These are phyloP conservation scores for Thomomys bottae DNA, from an alignment of 2,113 vertebrate genomes.

Conservation along the genomic window DNA sequence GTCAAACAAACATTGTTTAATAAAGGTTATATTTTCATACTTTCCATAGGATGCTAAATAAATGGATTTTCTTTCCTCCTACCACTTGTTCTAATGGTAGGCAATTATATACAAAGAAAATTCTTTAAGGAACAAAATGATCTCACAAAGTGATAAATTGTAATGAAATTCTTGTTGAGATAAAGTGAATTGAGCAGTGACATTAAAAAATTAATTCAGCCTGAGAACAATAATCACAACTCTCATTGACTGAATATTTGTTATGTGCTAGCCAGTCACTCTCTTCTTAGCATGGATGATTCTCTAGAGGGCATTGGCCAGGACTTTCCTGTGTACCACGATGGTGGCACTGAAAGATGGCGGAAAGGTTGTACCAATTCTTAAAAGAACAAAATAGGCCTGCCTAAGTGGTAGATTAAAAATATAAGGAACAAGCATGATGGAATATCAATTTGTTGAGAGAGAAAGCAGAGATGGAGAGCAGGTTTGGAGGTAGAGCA, in stretches of 20 bases:
- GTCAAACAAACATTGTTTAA: constrained; percentile 33
- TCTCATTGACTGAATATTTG: background rate
- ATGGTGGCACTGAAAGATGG: background rate
- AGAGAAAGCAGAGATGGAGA: background rate
- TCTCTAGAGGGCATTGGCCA: no score
- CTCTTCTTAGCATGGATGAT: no score
- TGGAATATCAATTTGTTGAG: background rate
- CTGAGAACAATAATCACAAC: background rate
- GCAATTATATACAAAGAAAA: constrained; percentile 17
- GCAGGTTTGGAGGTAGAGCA: background rate
- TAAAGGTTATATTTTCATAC: background rate
- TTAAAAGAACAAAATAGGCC: background rate
- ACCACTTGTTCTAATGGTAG: background rate
- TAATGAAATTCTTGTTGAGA: constrained; percentile 28
- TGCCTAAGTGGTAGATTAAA: background rate
- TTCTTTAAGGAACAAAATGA: constrained; percentile 11
- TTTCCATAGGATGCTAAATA: background rate
- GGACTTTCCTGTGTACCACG: no score
- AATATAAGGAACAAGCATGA: background rate
- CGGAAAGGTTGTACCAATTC: background rate
- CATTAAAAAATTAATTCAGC: constrained; percentile 11
- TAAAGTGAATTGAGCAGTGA: constrained; percentile 5
- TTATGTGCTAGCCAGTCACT: background rate
- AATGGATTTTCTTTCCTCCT: background rate
- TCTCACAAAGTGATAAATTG: background rate